phyloP scores from a whole-genome alignment of 2,113 vertebrate species.

The Heloderma charlesbogerti region DNA sequence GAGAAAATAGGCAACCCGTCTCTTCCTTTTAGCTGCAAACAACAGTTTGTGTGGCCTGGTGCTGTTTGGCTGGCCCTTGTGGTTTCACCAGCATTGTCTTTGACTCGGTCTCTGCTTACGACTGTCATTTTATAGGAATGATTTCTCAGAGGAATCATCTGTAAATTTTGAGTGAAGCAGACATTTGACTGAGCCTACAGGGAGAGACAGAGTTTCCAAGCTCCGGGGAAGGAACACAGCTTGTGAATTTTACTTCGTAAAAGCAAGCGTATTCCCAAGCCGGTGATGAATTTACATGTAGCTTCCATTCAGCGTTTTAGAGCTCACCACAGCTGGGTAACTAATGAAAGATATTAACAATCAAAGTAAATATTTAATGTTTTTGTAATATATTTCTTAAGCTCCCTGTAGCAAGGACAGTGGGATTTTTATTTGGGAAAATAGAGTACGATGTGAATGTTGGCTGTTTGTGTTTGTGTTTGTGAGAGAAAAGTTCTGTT shows the following conservation, averaged over 20 bases:
- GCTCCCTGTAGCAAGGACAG: constrained; percentile 45
- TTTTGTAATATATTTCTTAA: constrained; percentile 64
- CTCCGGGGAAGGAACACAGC: constrained; percentile 60
- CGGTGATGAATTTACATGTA: constrained; percentile 80
- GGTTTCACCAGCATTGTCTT: constrained; percentile 62
- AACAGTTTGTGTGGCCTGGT: not conserved
- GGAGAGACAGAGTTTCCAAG: constrained; percentile 75
- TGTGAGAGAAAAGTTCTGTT: not conserved
- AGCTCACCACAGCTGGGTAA: constrained; percentile 73
- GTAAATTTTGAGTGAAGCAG: constrained; percentile 81
- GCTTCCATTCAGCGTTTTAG: constrained; percentile 79
- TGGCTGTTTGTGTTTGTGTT: constrained; percentile 4
- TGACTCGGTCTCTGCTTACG: constrained; percentile 77
- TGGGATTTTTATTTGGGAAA: not conserved
- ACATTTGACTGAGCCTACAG: constrained; percentile 80
- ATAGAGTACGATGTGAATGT: not conserved
- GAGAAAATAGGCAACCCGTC: not conserved
- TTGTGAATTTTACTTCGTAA: constrained; percentile 54
- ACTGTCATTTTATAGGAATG: constrained; percentile 81
- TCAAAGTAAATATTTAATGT: constrained; percentile 82
- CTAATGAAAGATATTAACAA: constrained; percentile 79
- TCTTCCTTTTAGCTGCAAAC: not conserved
- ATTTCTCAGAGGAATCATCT: constrained; percentile 88
- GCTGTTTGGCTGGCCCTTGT: not conserved
- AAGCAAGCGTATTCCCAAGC: constrained; percentile 74